Base-by-base conservation (phyloP, 2,888 invertebrate species). In the Andrena chrysosceles region DNA sequence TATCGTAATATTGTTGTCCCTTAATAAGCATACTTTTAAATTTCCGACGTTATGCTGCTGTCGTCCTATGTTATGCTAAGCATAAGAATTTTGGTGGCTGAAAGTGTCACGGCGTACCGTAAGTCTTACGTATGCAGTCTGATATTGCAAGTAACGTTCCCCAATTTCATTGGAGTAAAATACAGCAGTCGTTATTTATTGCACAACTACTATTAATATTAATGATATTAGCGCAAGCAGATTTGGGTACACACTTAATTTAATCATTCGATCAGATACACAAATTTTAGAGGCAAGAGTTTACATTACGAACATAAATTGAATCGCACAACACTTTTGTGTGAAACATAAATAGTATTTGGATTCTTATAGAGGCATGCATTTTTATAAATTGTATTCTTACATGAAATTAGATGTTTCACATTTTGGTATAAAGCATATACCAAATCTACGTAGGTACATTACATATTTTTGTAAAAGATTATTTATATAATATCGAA, bases 81-180 rank as follows among this genome's bases (percentile, higher is more conserved):
- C 52, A 23, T 26, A 33, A 63, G 49, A 33, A 71, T 62, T 52
- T 26, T 31, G n/a, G 16, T 59, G 62, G 33, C 33, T 16, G 20
- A 33, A 49, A 16, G 29, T 29, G 42, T n/a, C 62, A 71, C 23
- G 31, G 62, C n/a, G 71, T 2, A 62, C 4, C 62, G 35, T 73
- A 73, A 62, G 26, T 64, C 64, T 20, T 54, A 54, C 23, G 26
- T 73, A n/a, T 52, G 42, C 20, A 26, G 16, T 23, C 62, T 63
- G 33, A 63, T 63, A 64, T 64, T 54, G 35, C 10, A 56, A 35
- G 64, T 35, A 63, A 72, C 31, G 72, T 33, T 64, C 52, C 31
- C 23, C 62, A 52, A 63, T 71, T 52, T 63, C 63, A 52, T 26
- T 49, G 16, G 31, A 23, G 16, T 63, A 31, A 52, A 42, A 71